Conservation (phyloP, 1,140 invertebrate species). For the Vollenhovia emeryi region DNA sequence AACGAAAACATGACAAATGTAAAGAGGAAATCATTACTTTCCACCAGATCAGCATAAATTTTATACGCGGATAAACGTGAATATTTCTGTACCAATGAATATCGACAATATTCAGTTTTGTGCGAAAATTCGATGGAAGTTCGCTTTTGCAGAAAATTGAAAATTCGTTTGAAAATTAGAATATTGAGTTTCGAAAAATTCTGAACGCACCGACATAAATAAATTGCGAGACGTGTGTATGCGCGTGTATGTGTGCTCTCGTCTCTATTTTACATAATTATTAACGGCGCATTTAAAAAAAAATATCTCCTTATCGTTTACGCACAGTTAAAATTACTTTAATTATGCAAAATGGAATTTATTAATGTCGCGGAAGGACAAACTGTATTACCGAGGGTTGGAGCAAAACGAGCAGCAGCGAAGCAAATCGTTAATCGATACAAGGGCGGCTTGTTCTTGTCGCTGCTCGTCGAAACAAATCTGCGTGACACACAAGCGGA, state of each 20-base stretch:
- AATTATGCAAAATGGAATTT: background rate
- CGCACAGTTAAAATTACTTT: background rate
- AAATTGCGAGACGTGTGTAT: background rate
- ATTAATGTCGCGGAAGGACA: background rate
- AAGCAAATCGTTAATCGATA: slow-evolving; percentile 55
- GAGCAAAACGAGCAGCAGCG: background rate
- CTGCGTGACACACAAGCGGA: background rate
- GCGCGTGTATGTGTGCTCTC: background rate
- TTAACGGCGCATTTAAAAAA: background rate
- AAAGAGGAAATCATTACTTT: background rate
- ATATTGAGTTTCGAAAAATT: background rate
- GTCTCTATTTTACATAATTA: background rate
- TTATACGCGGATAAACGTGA: background rate
- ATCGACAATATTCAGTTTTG: background rate
- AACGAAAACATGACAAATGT: background rate
- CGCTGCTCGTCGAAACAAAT: slow-evolving; percentile 45
- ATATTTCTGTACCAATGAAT: background rate
- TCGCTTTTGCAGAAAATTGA: background rate
- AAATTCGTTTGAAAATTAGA: background rate
- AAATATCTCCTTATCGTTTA: background rate
- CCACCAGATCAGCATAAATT: background rate
- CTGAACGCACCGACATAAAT: background rate
- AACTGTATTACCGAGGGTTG: slow-evolving; percentile 22
- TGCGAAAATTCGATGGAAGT: background rate
- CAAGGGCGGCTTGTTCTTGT: background rate